Base-by-base conservation (phyloP, 2,888 invertebrate genomes). In the Drosophila affinis region DNA sequence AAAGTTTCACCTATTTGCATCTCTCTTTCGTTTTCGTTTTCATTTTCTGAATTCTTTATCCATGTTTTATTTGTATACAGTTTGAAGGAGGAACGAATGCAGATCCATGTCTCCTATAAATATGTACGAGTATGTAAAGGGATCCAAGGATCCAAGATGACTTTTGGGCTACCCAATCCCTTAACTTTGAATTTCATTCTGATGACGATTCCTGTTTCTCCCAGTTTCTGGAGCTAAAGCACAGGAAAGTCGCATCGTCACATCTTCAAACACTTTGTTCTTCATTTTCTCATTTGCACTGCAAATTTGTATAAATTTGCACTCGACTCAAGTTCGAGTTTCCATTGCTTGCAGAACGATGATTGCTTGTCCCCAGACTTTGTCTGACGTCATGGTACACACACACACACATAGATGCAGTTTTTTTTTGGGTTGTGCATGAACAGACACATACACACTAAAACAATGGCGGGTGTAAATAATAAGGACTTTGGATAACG, bases 391-490 rank as follows among this genome's bases (percentile, higher is more conserved):
- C 87, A 81, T 63, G 56, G 72, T 34, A 32, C 46, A 57, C 21
- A 54, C 58, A 58, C 21, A 34, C 46, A 57, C 21, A 57, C 58
- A 58, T 17, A 24, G 58, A 68, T 67, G 75, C 62, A 75, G 39
- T n/a, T 82, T 73, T 79, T 73, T 68, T 75, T 24, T 21, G 21
- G 29, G 77, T 76, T 67, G 64, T 68, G 27, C 60, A 57, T n/a
- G 49, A 21, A 49, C 55, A 44, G 29, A 46, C 53, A 60, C 61
- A 68, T 52, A 63, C 49, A 45, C 71, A 48, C 49, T 62, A 67
- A 55, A 73, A 84, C 87, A 84, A 84, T 87, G 79, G 70, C 55
- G 62, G 72, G 74, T 70, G 64, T 76, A 85, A 76, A 76, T 81
- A 85, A 73, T 77, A 81, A 72, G 69, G 71, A 73, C 67, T 73